These are phyloP conservation scores for Timema podura DNA, from an alignment of 2,888 invertebrate species.

Conservation along the genomic window DNA sequence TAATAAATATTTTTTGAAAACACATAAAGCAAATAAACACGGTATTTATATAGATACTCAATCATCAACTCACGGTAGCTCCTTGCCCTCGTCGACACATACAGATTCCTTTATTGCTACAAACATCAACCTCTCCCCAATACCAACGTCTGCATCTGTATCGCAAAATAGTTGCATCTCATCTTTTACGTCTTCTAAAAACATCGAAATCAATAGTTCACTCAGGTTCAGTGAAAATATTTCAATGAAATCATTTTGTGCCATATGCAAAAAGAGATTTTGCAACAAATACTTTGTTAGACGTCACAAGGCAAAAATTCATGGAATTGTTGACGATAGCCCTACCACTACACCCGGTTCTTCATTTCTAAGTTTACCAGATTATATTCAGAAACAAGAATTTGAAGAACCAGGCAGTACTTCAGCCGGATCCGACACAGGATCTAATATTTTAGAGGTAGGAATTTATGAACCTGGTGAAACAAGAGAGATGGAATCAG, in stretches of 20 bases:
- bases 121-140: conserved; percentile 22
- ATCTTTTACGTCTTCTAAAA: background rate
- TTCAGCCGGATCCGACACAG: conserved; percentile 24
- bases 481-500: background rate
- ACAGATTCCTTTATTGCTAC: conserved; percentile 21
- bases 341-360: background rate
- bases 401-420: conserved; percentile 22
- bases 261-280: conserved; percentile 69
- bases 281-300: conserved; percentile 67
- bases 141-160: conserved; percentile 24
- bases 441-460: conserved; percentile 11
- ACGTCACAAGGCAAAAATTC: conserved; percentile 64
- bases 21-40: conserved; percentile 96
- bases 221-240: conserved; percentile 1
- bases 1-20: conserved; percentile 96
- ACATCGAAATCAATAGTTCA: background rate
- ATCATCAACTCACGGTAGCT: background rate
- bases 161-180: background rate
- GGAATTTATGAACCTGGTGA: background rate
- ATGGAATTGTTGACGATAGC: conserved; percentile 48
- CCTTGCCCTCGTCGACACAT: conserved; percentile 15
- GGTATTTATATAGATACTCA: conserved; percentile 71
- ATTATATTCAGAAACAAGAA: conserved; percentile 20
- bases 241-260: conserved; percentile 52
- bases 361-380: conserved; percentile 1